Evolutionary conservation across 2,888 invertebrate genomes (phyloP), one percentile per base, ranked within the genome.

Genomic region (Blastobasis lacticolella): DNA sequence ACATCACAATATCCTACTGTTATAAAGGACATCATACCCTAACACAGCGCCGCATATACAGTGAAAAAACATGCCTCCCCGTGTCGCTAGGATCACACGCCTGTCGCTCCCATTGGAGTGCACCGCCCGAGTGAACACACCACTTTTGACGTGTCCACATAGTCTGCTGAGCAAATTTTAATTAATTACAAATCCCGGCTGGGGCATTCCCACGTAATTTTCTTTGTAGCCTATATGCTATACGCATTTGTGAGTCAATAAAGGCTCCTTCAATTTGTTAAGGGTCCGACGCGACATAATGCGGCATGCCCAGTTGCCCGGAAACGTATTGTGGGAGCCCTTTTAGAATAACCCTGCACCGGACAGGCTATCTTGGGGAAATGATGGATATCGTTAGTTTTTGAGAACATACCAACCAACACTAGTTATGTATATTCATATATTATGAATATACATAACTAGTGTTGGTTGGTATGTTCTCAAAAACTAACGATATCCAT

Each of bases 131-230:
- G 23, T 23, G 23, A 23, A 62, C 62, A 57, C 66, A 66, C 70
- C 68, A 70, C 66, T 61, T 64, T 70, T 74, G 75, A 80, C 77
- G 73, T 70, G 76, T 75, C 75, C 76, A 78, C 63, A 78, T 73
- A 74, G 73, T 77, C 78, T 73, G 62, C 60, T 67, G 72, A 61
- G 54, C 69, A 67, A 65, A 61, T 69, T 71, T 67, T 74, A 72
- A 77, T 75, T 73, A 76, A 53, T 53, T 47, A 55, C 48, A 47
- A n/a, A 23, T 23, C 23, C 23, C 23, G 23, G 23, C 23, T 23
- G 23, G n/a, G 23, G 23, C 23, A 23, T 23, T 23, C 23, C 23
- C 23, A 23, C 23, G 23, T 23, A 23, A 23, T 23, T 23, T 23
- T 23, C 23, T 23, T 23, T 23, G 23, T 23, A 23, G 23, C 23